Evolutionary conservation across 1,140 invertebrate genomes (phyloP).

Genomic region (Theocolax elegans): DNA sequence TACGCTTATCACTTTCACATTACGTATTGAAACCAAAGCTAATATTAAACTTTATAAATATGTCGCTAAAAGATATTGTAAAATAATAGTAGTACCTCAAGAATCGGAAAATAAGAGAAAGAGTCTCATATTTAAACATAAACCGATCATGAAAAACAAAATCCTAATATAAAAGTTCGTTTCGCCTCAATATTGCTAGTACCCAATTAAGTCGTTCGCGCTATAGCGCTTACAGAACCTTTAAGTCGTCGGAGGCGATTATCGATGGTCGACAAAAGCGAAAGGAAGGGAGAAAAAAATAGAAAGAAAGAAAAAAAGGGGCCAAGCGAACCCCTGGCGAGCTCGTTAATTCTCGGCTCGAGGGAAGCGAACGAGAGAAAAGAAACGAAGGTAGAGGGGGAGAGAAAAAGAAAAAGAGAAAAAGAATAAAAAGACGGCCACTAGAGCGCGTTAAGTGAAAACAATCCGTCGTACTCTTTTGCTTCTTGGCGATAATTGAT

Average conservation of each 20-base stretch:
- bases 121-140: no score
- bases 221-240: neutral
- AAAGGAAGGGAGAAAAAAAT: neutral
- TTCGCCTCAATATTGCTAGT: neutral
- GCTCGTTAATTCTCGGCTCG: slow-evolving; percentile 10
- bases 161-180: no score
- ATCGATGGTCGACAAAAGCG: slow-evolving; percentile 22
- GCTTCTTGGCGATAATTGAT: slow-evolving; percentile 19
- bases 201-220: neutral
- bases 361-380: neutral
- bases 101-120: no score
- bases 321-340: neutral
- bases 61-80: no score
- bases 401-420: no score
- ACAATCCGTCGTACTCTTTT: slow-evolving; percentile 16
- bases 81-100: no score
- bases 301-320: neutral
- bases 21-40: no score
- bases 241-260: slow-evolving; percentile 2
- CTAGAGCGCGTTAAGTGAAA: slow-evolving; percentile 28
- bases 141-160: no score
- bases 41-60: no score
- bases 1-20: no score
- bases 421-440: slow-evolving; percentile 28
- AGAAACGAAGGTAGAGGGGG: neutral